Evolutionary conservation across 2,797 vertebrate species (phyloP).

Genomic region (Pantherophis vulpinus): DNA sequence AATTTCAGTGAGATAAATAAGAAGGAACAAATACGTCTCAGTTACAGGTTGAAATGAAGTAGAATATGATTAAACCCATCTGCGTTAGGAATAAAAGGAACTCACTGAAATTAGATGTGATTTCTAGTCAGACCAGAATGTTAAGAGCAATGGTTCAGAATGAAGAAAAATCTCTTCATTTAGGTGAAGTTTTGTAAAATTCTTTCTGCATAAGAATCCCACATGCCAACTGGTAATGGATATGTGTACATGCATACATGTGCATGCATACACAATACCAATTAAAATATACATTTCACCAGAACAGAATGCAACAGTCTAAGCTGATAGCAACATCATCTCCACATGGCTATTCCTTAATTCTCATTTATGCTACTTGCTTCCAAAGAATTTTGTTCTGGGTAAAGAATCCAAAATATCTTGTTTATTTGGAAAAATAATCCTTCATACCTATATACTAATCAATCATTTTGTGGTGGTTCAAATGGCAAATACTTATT

Average conservation of each 20-base stretch:
- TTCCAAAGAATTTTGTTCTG: neutral
- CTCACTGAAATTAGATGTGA: neutral
- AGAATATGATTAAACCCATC: neutral
- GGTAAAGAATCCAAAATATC: neutral
- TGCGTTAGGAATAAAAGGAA: neutral
- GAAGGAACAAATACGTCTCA: neutral
- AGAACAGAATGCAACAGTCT: neutral
- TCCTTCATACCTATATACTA: neutral
- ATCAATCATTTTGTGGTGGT: neutral
- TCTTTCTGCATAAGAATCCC: neutral
- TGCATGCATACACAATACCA: neutral
- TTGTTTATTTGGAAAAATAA: neutral
- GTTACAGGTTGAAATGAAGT: neutral
- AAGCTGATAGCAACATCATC: neutral
- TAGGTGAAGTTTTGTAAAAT: neutral
- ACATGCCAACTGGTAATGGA: neutral
- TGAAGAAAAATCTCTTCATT: neutral
- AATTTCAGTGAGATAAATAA: conserved; percentile 11
- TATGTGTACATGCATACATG: neutral
- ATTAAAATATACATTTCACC: neutral
- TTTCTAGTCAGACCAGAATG: neutral
- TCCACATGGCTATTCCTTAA: neutral
- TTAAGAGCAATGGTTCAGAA: neutral
- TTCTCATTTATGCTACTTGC: neutral
- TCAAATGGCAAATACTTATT: neutral